Percentiles rank a stretch among this genome's conserved stretches.
These are phyloP conservation scores for Trachemys scripta DNA, from an alignment of 2,113 vertebrate species.

Conservation along the genomic window DNA sequence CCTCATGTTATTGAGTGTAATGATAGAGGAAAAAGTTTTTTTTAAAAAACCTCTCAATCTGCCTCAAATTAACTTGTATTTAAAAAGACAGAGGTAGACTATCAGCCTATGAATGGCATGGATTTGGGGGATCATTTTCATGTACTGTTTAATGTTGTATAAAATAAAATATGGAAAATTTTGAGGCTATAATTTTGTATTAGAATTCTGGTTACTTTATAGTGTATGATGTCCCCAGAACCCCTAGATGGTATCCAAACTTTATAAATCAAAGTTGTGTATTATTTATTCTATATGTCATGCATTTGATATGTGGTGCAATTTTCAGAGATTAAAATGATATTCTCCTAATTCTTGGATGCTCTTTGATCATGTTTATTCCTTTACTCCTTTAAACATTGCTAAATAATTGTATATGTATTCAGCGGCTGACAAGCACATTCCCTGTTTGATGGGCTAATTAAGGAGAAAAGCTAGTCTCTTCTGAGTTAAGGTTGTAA, in stretches of 20 bases:
- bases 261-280: conserved; percentile 69
- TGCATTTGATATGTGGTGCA: conserved; percentile 66
- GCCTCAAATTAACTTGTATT: neutral
- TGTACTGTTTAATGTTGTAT: neutral
- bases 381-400: conserved; percentile 71
- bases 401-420: conserved; percentile 74
- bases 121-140: neutral
- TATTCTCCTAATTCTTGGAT: conserved; percentile 74
- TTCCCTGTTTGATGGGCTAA: conserved; percentile 73
- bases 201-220: neutral
- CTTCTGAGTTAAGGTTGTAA: conserved; percentile 51
- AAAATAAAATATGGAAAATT: conserved; percentile 17
- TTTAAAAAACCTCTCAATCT: neutral
- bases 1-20: neutral
- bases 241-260: conserved; percentile 75
- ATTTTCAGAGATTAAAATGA: conserved; percentile 80
- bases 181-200: conserved; percentile 19
- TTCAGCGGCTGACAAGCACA: conserved; percentile 68
- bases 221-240: conserved; percentile 49
- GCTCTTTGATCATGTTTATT: conserved; percentile 79
- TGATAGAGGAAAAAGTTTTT: neutral
- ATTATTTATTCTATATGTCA: conserved; percentile 70
- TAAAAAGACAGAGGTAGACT: neutral
- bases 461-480: conserved; percentile 59
- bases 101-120: neutral